Base-by-base conservation (phyloP, 2,113 vertebrate species). In the Gorsachius goisagi region DNA sequence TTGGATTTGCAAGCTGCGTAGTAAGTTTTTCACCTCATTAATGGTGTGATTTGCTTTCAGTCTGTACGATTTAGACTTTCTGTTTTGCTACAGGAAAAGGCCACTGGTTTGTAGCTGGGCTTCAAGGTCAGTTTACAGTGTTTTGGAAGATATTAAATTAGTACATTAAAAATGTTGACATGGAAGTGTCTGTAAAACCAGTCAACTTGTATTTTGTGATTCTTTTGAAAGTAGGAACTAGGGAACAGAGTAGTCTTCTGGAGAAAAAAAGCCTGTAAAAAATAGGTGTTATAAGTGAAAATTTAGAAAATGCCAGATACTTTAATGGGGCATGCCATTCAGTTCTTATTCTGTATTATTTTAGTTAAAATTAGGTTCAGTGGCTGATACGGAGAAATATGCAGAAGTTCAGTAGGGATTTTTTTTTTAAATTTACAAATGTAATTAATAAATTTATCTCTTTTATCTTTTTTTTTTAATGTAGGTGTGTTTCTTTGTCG, bases 401-500 rank as follows among this genome's bases (percentile, higher is more conserved):
- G 4, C 37, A 66, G 28, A 85, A 67, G 14, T 81, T 91, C 18
- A 58, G 21, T 19, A 47, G 15, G 12, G 5, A 9, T 63, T 60
- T 52, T 66, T 13, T 5, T 26, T 41, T 60, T 86, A 24, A n/a
- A 10, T 56, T 66, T 12, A 27, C 41, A 71, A 78, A 66, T 58
- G 3, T 83, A 33, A 7, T 56, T 39, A 56, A 27, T 21, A 33
- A 77, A 14, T 64, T 13, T 76, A 72, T 78, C 17, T 30, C 89
- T 76, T 44, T 73, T n/a, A n/a, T 8, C 4, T 22, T 5, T 3
- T 13, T 69, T 95, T 86, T 95, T 94, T 95, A 90, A 33, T 18
- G 37, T 81, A 99, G 99, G 99, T 99, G 23, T 99, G 99, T 86
- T 99, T 99, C 95, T 99, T 99, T 72, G 99, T 99, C 97, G 99